These are phyloP conservation scores for Metacarcinus magister DNA, from an alignment of 2,888 invertebrate genomes.

Conservation along the genomic window DNA sequence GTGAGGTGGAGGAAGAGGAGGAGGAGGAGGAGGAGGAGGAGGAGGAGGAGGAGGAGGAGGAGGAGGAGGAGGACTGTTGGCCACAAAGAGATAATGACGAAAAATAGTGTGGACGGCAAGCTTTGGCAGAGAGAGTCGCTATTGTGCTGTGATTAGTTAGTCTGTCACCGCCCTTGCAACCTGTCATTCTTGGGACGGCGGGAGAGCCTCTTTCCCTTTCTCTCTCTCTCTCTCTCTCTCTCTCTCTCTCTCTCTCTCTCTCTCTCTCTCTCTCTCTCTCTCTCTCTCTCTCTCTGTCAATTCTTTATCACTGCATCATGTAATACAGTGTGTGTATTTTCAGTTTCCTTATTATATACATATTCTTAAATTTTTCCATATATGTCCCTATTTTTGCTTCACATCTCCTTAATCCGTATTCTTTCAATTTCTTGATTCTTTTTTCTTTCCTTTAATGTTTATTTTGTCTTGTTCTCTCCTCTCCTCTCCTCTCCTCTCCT, in stretches of 20 bases:
- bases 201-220: neutral
- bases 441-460: neutral
- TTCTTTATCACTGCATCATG: too few relatives aligned
- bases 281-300: conserved; percentile 31
- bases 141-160: conserved; percentile 66
- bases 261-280: neutral
- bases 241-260: conserved; percentile 61
- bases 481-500: too few relatives aligned
- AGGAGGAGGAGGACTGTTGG: neutral
- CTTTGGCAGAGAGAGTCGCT: neutral
- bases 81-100: conserved; percentile 62
- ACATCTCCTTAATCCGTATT: neutral
- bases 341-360: too few relatives aligned
- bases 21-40: neutral
- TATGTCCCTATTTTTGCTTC: conserved; percentile 53
- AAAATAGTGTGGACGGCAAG: conserved; percentile 41
- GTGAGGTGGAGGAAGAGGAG: neutral
- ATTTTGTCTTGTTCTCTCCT: neutral
- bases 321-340: too few relatives aligned
- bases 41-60: conserved; percentile 2
- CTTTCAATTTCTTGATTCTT: neutral
- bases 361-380: neutral
- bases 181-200: conserved; percentile 58
- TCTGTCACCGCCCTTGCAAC: conserved; percentile 64
- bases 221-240: conserved; percentile 53